Evolutionary conservation across 2,113 vertebrate species (phyloP), one percentile per base, ranked within the genome.

Genomic region (Cisticola juncidis): DNA sequence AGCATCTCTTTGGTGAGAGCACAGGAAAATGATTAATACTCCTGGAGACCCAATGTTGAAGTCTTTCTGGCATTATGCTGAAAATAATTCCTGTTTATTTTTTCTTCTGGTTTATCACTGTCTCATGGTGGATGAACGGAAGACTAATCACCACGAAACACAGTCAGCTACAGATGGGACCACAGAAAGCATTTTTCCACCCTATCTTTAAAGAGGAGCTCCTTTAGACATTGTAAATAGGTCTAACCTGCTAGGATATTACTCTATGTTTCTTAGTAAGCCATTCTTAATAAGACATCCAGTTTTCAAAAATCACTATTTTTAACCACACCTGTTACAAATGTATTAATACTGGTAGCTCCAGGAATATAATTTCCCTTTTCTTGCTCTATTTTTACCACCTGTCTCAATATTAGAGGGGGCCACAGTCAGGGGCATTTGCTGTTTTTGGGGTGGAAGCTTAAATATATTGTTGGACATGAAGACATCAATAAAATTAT

Each of bases 401-500:
- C 8, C 44, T 5, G 5, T 36, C 22, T 62, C 60, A 53, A 62
- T 77, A 65, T 74, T 64, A 87, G 56, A 79, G 25, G 16, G 11
- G 10, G 8, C 12, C 1, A 2, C 5, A 40, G 40, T 38, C 26
- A 56, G 28, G 8, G 14, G 36, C 4, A 7, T 80, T 40, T 83
- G 26, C 33, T 65, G 54, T 81, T 79, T 74, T 3, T 0, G 50
- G 22, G 18, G 17, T 45, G 24, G 31, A 9, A 80, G 12, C 24
- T 88, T 87, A 42, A 83, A 77, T 18, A 12, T 12, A 38, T 16
- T 0, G 0, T 54, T 2, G 1, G 33, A 53, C 29, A 22, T 61
- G 40, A 66, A 70, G 47, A 54, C 7, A 54, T 26, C 12, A 33
- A 54, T 42, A 83, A 86, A 70, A 78, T 42, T 58, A 86, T 48